Evolutionary conservation across 2,888 invertebrate genomes (phyloP).

Genomic region (Ceramica pisi): DNA sequence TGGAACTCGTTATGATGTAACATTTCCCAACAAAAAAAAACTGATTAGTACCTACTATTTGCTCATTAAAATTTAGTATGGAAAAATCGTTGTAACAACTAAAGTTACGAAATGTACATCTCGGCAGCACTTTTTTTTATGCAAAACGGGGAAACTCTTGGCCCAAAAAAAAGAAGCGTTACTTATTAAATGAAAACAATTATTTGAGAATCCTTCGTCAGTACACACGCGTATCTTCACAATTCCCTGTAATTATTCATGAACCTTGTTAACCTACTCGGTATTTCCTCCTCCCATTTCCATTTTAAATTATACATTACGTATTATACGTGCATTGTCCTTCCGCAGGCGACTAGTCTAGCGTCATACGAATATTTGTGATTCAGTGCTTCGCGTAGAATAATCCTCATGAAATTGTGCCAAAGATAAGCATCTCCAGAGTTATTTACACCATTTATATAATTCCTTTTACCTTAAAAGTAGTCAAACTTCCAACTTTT

Average conservation of each 20-base stretch:
- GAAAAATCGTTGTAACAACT: slow-evolving; percentile 22
- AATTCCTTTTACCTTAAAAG: slow-evolving; percentile 49
- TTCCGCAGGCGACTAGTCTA: slow-evolving; percentile 72
- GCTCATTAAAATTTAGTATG: slow-evolving; percentile 20
- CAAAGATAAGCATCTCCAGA: slow-evolving; percentile 73
- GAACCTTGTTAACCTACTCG: slow-evolving; percentile 74
- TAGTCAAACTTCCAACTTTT: slow-evolving; percentile 56
- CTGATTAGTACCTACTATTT: slow-evolving; percentile 12
- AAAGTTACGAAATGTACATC: neutral
- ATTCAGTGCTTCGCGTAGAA: slow-evolving; percentile 76
- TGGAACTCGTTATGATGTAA: neutral
- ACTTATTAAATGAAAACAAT: slow-evolving; percentile 34
- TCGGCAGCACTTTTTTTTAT: too few relatives aligned
- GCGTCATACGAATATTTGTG: slow-evolving; percentile 72
- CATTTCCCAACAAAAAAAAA: neutral
- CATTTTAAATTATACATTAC: slow-evolving; percentile 76
- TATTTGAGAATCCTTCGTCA: slow-evolving; percentile 49
- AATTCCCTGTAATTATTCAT: slow-evolving; percentile 76
- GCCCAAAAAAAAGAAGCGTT: slow-evolving; percentile 25
- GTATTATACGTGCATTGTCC: slow-evolving; percentile 73
- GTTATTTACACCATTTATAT: slow-evolving; percentile 43
- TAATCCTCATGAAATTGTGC: slow-evolving; percentile 78
- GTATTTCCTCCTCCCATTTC: slow-evolving; percentile 73
- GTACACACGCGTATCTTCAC: slow-evolving; percentile 60
- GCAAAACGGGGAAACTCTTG: too few relatives aligned